These are phyloP conservation scores for Oncorhynchus kisutch DNA, from an alignment of 2,113 vertebrate genomes.

Conservation along the genomic window DNA sequence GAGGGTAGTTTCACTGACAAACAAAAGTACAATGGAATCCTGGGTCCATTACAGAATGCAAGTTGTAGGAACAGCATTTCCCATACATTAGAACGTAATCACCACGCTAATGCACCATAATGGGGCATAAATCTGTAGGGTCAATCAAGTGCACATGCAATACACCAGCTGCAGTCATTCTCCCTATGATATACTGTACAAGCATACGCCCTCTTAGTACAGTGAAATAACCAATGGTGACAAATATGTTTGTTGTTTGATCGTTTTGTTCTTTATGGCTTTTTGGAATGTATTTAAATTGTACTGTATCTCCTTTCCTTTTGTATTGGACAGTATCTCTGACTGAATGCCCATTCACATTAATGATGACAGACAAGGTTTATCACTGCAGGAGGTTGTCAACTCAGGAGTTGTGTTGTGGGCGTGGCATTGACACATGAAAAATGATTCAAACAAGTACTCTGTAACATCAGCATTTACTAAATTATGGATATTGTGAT, in stretches of 20 bases:
- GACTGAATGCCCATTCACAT: constrained; percentile 45
- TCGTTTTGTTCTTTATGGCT: constrained; percentile 49
- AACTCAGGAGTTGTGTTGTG: constrained; percentile 30
- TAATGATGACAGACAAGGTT: constrained; percentile 59
- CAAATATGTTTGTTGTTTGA: constrained; percentile 27
- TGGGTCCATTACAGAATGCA: background rate
- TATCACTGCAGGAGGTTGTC: constrained; percentile 50
- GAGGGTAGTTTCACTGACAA: background rate
- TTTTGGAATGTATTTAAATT: background rate
- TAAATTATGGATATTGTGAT: constrained; percentile 30
- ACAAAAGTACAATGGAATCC: background rate
- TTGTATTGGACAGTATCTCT: constrained; percentile 31
- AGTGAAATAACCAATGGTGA: background rate
- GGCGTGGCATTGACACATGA: constrained; percentile 36
- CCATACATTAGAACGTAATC: background rate
- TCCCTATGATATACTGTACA: no score
- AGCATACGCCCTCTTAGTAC: background rate
- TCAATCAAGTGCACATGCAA: no score
- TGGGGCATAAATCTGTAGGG: background rate
- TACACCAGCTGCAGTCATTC: no score
- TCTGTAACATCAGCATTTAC: constrained; percentile 6
- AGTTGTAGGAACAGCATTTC: background rate
- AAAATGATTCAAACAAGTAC: constrained; percentile 32
- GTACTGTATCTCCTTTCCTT: constrained; percentile 38
- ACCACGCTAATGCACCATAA: background rate